Percentiles rank a stretch among this genome's conserved stretches.
Conservation (phyloP, 2,113 vertebrate species). For the Callipepla squamata region DNA sequence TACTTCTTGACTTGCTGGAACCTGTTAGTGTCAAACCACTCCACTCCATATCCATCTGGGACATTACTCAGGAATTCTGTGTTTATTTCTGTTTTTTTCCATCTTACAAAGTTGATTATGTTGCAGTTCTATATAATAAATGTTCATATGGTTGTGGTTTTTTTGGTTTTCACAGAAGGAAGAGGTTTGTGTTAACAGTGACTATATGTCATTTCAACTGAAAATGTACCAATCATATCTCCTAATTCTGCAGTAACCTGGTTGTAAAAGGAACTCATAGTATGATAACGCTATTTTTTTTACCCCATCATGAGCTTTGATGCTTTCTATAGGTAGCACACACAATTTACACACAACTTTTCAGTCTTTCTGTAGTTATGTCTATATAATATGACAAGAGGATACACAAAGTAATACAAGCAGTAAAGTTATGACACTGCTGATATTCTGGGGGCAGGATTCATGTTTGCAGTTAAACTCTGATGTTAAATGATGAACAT, state of each 20-base stretch:
- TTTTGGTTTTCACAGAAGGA: not conserved
- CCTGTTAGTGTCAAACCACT: slow-evolving; percentile 1
- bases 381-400: not conserved
- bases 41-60: not conserved
- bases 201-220: not conserved
- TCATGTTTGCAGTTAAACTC: not conserved
- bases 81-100: not conserved
- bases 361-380: not conserved
- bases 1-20: slow-evolving; percentile 36
- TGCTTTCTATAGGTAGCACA: not conserved
- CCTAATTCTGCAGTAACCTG: not conserved
- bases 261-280: not conserved
- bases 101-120: fast-evolving
- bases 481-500: not conserved
- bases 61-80: not conserved
- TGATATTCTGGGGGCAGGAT: not conserved
- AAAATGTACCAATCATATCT: not conserved
- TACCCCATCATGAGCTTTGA: not conserved
- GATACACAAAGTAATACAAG: not conserved
- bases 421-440: not conserved
- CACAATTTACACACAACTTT: not conserved
- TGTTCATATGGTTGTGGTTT: not conserved
- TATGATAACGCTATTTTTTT: not conserved
- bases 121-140: not conserved
- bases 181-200: fast-evolving